These are phyloP conservation scores for Phortica variegata DNA, from an alignment of 1,140 invertebrate genomes.

Conservation along the genomic window DNA sequence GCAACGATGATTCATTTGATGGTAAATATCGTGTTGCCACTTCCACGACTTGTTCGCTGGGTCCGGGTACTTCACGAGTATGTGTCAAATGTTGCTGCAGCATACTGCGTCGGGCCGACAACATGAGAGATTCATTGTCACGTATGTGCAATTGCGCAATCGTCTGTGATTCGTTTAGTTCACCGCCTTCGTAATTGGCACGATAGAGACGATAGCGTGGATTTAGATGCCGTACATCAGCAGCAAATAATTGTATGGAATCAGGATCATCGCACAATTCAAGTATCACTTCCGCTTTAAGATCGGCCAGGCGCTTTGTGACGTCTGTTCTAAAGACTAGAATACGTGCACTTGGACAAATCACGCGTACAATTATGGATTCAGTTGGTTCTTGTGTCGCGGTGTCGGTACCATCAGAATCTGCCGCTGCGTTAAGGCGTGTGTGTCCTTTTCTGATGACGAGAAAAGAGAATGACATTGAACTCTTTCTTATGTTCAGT, in stretches of 20 bases:
- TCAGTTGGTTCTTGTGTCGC: conserved; percentile 12
- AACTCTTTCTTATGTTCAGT: not conserved
- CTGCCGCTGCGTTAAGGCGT: conserved; percentile 5
- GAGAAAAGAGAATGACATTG: not conserved
- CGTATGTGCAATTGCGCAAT: conserved; percentile 36
- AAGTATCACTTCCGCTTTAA: conserved; percentile 49
- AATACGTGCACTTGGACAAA: conserved; percentile 48
- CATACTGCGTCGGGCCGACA: conserved; percentile 31
- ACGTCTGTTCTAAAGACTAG: conserved; percentile 43
- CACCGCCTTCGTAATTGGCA: conserved; percentile 41
- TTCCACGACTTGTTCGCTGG: conserved; percentile 40
- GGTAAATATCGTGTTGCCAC: conserved; percentile 36
- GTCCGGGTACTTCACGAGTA: conserved; percentile 35
- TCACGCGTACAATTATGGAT: conserved; percentile 39
- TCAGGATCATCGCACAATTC: conserved; percentile 46
- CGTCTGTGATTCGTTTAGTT: conserved; percentile 39
- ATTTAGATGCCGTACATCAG: conserved; percentile 42
- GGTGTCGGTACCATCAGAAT: conserved; percentile 6
- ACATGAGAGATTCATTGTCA: conserved; percentile 44
- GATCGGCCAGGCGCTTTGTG: conserved; percentile 39
- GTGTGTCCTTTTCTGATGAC: conserved; percentile 24
- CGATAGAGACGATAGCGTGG: conserved; percentile 44
- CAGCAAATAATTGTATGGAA: conserved; percentile 45
- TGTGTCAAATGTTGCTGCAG: conserved; percentile 25
- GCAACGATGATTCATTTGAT: conserved; percentile 20